A percentile compares a stretch with the other conserved stretches of the same genome.
These are phyloP conservation scores for Sminthurides aquaticus DNA, from an alignment of 2,888 invertebrate genomes.

Conservation along the genomic window DNA sequence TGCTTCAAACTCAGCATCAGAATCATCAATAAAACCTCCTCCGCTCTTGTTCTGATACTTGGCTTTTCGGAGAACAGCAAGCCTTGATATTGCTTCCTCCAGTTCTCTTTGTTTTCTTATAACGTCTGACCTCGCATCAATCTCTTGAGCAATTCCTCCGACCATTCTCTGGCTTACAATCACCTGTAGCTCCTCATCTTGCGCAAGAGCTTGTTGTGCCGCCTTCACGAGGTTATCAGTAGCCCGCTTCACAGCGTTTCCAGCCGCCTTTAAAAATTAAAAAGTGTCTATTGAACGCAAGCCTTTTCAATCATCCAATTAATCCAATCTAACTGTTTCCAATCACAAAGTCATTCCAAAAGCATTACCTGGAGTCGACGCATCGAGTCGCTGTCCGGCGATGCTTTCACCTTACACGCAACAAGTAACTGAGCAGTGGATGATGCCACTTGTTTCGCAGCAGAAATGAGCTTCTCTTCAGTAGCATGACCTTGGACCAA, in stretches of 20 bases:
- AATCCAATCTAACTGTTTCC: too few relatives aligned
- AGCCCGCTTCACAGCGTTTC: constrained; percentile 92
- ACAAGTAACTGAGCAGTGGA: constrained; percentile 95
- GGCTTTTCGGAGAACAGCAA: constrained; percentile 86
- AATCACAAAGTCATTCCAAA: not conserved
- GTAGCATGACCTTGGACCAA: constrained; percentile 84
- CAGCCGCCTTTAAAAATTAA: constrained; percentile 66
- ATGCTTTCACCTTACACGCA: constrained; percentile 98
- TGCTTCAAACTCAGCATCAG: constrained; percentile 38
- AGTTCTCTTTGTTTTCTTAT: constrained; percentile 88
- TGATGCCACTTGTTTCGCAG: constrained; percentile 92
- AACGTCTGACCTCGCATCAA: constrained; percentile 77
- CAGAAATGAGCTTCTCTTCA: constrained; percentile 92
- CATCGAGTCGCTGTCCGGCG: constrained; percentile 88
- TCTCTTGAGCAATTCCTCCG: constrained; percentile 93
- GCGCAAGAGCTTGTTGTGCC: constrained; percentile 83
- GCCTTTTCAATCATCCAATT: not conserved
- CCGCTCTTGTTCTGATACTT: constrained; percentile 71
- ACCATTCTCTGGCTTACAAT: constrained; percentile 90
- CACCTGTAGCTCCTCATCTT: constrained; percentile 83
- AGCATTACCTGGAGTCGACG: constrained; percentile 61
- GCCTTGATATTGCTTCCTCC: constrained; percentile 79
- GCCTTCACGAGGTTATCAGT: constrained; percentile 95
- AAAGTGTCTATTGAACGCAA: not conserved
- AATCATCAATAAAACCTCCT: constrained; percentile 47